Evolutionary conservation across 1,140 invertebrate genomes (phyloP).

Genomic region (Sycophaga agraensis): DNA sequence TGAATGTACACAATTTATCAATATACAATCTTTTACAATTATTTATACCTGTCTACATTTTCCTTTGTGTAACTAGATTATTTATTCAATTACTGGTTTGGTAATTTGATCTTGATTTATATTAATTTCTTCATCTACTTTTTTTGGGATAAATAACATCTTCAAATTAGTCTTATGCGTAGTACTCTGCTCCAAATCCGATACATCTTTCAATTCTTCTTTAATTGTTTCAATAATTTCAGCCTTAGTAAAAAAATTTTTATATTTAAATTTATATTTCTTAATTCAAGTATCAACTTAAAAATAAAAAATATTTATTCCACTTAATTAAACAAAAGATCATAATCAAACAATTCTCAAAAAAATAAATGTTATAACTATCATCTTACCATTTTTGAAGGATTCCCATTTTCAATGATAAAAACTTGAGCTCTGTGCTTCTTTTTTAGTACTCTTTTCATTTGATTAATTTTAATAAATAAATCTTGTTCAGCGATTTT

Average conservation of each 20-base stretch:
- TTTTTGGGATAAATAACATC: not conserved
- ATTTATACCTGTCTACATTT: not conserved
- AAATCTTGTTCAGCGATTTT: slow-evolving; percentile 69
- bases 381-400: slow-evolving; percentile 42
- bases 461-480: slow-evolving; percentile 38
- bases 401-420: slow-evolving; percentile 57
- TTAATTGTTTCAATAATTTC: not conserved
- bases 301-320: not conserved
- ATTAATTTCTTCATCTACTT: not conserved
- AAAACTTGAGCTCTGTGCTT: slow-evolving; percentile 63
- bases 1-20: not conserved
- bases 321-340: not conserved
- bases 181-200: not conserved
- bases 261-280: not conserved
- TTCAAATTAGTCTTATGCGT: not conserved
- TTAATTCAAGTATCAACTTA: not conserved
- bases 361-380: not conserved
- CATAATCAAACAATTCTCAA: not conserved
- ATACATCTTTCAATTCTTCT: not conserved
- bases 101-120: not conserved
- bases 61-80: too few relatives aligned
- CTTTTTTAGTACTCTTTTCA: slow-evolving; percentile 48
- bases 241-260: not conserved
- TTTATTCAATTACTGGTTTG: not conserved
- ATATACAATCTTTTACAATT: not conserved